These are phyloP conservation scores for Serripes groenlandicus DNA, from an alignment of 2,888 invertebrate species.

Conservation along the genomic window DNA sequence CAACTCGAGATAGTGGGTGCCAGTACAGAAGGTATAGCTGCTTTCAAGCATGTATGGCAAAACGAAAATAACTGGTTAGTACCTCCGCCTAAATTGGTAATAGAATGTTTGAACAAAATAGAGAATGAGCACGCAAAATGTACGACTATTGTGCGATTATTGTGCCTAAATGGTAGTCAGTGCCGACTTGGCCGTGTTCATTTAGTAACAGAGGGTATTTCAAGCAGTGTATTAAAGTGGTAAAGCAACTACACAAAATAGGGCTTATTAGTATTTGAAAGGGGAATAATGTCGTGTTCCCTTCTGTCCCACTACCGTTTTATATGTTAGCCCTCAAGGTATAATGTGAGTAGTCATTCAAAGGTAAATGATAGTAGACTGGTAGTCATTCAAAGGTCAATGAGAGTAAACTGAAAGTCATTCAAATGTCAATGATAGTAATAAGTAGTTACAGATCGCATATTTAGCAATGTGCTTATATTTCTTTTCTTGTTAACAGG, in stretches of 20 bases:
- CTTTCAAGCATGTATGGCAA: neutral
- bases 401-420: too few relatives aligned
- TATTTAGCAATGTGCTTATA: neutral
- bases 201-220: neutral
- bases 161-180: neutral
- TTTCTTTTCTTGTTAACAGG: neutral
- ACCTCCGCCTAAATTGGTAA: neutral
- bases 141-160: neutral
- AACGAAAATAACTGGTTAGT: neutral
- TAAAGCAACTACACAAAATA: neutral
- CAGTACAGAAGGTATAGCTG: neutral
- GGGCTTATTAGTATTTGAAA: neutral
- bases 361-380: too few relatives aligned
- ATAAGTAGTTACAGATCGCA: too few relatives aligned
- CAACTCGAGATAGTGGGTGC: neutral
- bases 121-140: neutral
- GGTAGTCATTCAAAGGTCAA: too few relatives aligned
- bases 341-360: neutral
- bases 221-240: neutral
- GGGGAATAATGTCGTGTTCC: neutral
- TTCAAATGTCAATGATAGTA: too few relatives aligned
- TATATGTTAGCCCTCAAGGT: neutral
- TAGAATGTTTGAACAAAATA: neutral
- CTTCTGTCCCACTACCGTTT: neutral
- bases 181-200: neutral